Conservation (phyloP, 1,140 invertebrate species). For the Drosophila carrolli region DNA sequence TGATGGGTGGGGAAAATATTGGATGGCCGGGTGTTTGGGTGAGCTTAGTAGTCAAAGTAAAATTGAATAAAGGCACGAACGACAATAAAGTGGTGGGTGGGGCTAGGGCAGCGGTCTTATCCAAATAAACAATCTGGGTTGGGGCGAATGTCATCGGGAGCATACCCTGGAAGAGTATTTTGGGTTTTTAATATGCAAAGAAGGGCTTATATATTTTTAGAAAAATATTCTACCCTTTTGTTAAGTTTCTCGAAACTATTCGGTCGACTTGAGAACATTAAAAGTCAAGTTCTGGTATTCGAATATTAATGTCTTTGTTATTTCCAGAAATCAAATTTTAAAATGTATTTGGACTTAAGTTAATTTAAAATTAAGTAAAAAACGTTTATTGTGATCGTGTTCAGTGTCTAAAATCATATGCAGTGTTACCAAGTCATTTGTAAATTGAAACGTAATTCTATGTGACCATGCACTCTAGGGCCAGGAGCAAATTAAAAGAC, state of each 20-base stretch:
- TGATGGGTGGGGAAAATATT: not conserved
- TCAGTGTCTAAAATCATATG: too few relatives aligned
- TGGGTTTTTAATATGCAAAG: constrained; percentile 10
- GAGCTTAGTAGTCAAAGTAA: constrained; percentile 67
- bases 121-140: constrained; percentile 25
- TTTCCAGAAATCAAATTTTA: too few relatives aligned
- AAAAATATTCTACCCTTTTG: not conserved
- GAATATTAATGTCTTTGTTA: too few relatives aligned
- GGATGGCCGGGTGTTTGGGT: not conserved
- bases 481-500: constrained; percentile 7
- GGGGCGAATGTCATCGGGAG: constrained; percentile 9
- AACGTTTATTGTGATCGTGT: too few relatives aligned
- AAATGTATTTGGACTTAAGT: too few relatives aligned
- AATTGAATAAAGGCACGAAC: constrained; percentile 78
- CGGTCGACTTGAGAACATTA: too few relatives aligned
- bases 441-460: not conserved
- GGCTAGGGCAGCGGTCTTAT: constrained; percentile 1
- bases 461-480: not conserved
- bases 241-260: not conserved
- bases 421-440: too few relatives aligned
- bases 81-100: constrained; percentile 17
- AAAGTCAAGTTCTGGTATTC: too few relatives aligned
- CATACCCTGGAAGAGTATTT: constrained; percentile 25
- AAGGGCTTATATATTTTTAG: not conserved
- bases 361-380: too few relatives aligned